Evolutionary conservation across 2,888 invertebrate genomes (phyloP).

Genomic region (Lordiphosa fenestrarum): DNA sequence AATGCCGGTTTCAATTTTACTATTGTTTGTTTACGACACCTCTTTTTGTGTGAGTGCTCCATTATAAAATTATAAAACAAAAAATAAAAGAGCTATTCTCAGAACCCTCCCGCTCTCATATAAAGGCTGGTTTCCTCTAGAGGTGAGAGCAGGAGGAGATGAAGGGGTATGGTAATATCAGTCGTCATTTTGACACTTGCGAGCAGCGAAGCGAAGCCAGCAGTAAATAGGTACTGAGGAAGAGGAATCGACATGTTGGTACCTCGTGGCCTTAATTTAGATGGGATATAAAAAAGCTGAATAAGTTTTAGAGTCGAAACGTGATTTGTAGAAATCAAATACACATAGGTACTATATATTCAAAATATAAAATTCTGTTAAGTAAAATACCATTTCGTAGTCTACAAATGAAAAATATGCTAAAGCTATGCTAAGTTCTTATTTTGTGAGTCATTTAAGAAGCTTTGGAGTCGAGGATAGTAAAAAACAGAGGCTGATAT

Average conservation of each 20-base stretch:
- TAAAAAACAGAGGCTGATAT: no score
- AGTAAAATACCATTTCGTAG: no score
- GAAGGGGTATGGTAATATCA: conserved; percentile 9
- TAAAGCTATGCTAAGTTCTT: no score
- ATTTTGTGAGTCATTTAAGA: no score
- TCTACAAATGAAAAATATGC: no score
- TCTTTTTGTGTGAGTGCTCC: conserved; percentile 14
- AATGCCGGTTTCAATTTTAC: conserved; percentile 21
- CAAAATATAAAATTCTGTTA: no score
- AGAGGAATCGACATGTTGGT: background rate
- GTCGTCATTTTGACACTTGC: conserved; percentile 38
- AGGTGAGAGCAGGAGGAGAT: conserved; percentile 7
- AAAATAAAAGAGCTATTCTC: conserved; percentile 26
- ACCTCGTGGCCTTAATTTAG: conserved; percentile 16
- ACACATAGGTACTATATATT: no score
- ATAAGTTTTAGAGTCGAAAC: no score
- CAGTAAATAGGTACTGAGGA: conserved; percentile 8
- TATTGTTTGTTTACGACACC: conserved; percentile 22
- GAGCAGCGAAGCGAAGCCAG: conserved; percentile 29
- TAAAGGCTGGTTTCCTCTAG: conserved; percentile 2
- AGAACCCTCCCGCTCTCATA: conserved; percentile 23
- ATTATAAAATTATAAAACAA: conserved; percentile 35
- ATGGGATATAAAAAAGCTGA: no score
- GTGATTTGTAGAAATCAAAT: no score
- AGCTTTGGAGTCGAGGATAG: no score